Base-by-base conservation (phyloP, 2,888 invertebrate species). In the Mamestra brassicae region DNA sequence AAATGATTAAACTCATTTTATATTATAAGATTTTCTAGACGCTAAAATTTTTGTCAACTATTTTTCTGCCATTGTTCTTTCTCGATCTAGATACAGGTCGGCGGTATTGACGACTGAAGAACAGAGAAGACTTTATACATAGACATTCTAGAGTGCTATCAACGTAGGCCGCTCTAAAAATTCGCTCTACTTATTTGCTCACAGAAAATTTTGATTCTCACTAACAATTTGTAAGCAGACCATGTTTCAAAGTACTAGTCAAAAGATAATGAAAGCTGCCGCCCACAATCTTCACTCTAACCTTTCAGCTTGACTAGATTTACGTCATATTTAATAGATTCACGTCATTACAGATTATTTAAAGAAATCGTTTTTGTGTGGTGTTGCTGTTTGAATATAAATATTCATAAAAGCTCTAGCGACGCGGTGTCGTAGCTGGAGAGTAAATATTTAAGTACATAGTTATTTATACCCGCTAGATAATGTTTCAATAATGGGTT, bases 331-430 rank as follows among this genome's bases (percentile, higher is more conserved):
- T 50, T 54, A 50, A 42, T 26, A 52, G 11, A 52, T 62, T 42
- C 38, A 47, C 66, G 81, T 76, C 71, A 78, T 65, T 36, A 63
- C 66, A 79, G 26, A 79, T 84, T 84, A 85, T 81, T 74, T 58
- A 11, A 58, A 13, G 38, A 74, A 64, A 54, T 78, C 15, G 57
- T 83, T 69, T 55, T 54, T 84, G 86, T 85, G 74, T 80, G 77
- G 80, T 78, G 82, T 77, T 74, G 81, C 75, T 72, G 67, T 64
- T 76, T 64, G 74, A 50, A 17, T 17, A 7, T 17, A 52, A 64
- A 47, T 92, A 92, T 91, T 89, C 88, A 91, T 89, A 77, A n/a
- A 38, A 11, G 57, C 15, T 50, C n/a, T 4, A 69, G 10, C 42
- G 68, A 26, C 58, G 1, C 36, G 4, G 8, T 45, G 34, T 42